Base-by-base conservation (phyloP, 2,888 invertebrate species). In the Lochmaea capreae region DNA sequence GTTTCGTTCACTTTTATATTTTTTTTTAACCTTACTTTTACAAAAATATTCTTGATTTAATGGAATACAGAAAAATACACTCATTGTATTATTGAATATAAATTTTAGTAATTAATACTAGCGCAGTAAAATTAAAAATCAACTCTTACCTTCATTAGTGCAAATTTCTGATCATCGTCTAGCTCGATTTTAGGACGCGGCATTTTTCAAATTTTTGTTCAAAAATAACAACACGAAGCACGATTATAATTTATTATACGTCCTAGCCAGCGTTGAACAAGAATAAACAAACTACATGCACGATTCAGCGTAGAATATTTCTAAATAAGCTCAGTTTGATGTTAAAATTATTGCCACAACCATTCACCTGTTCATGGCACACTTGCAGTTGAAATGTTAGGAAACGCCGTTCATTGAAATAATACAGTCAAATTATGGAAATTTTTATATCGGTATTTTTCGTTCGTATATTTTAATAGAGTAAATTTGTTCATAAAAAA, bases 141-240 rank as follows among this genome's bases (percentile, higher is more conserved):
- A 63, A 52, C 26, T 16, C 82, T 87, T 89, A 94, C 94, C 92
- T 94, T 94, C 92, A 94, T 94, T 76, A 94, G 88, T 16, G 93
- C 91, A 83, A 94, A 94, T 79, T 91, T 90, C 83, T 94, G 92
- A 82, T 93, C 93, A 85, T 94, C 94, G 67, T 92, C 92, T 76
- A 93, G 88, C 16, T 77, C 72, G 12, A 82, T 65, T 76, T 81
- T 82, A 12, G 71, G 66, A 61, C 65, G 73, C 62, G 73, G 73
- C 73, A 73, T 73, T 61, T 66, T 43, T 16, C 8, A 39, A 61
- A 39, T 16, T 33, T 33, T n/a, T 5, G 46, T 12, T 12, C 16
- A 10, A 16, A 63, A 63, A 63, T 16, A 18, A 6, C 9, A 54
- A 3, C 14, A n/a, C n/a, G 8, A 49, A 49, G n/a, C n/a, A 49